A percentile compares a stretch with the other conserved stretches of the same genome.
Conservation (phyloP, 2,888 invertebrate genomes). For the Plusia festucae region DNA sequence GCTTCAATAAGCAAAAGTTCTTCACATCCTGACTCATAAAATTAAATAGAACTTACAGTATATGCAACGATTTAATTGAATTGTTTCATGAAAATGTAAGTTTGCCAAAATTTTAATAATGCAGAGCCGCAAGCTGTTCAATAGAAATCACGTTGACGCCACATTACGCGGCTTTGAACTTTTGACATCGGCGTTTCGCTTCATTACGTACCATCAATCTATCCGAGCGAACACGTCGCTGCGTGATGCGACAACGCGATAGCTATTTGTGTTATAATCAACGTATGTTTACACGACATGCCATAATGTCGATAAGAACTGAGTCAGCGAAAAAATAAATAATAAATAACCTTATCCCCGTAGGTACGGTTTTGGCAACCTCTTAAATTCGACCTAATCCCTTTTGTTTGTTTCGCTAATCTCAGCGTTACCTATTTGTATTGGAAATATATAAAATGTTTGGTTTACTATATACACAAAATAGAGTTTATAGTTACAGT, state of each 20-base stretch:
- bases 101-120: neutral
- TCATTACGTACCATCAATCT: conserved; percentile 73
- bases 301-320: conserved; percentile 36
- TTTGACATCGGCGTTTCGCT: conserved; percentile 64
- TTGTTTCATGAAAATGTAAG: neutral
- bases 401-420: conserved; percentile 21
- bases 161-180: conserved; percentile 67
- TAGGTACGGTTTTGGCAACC: conserved; percentile 4
- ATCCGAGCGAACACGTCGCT: conserved; percentile 49
- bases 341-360: conserved; percentile 5
- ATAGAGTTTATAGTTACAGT: neutral
- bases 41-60: too few relatives aligned
- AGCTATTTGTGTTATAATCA: conserved; percentile 57
- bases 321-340: conserved; percentile 36
- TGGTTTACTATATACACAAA: conserved; percentile 2
- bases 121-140: conserved; percentile 17
- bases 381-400: conserved; percentile 14
- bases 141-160: conserved; percentile 40
- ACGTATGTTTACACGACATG: conserved; percentile 43
- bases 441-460: conserved; percentile 21
- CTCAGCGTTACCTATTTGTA: conserved; percentile 17
- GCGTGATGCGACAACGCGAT: conserved; percentile 52
- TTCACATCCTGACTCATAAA: too few relatives aligned
- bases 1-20: too few relatives aligned
- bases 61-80: too few relatives aligned